These are phyloP conservation scores for Pogonus chalceus DNA, from an alignment of 1,140 invertebrate genomes.

Conservation along the genomic window DNA sequence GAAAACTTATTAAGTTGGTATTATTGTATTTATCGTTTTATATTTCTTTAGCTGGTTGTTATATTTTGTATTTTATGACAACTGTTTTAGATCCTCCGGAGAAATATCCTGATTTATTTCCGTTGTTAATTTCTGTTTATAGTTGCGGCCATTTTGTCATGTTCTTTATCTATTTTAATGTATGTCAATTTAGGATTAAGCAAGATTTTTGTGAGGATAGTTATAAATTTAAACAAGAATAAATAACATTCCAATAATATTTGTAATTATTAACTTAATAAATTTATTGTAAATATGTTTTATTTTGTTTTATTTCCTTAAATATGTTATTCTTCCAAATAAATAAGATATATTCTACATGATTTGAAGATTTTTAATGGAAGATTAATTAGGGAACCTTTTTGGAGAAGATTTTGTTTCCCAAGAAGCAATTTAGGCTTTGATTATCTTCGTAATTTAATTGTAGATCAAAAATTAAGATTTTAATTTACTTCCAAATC, in stretches of 20 bases:
- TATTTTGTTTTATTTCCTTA: too few species aligned
- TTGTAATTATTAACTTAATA: too few species aligned
- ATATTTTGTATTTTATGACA: slow-evolving; percentile 46
- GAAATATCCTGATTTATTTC: slow-evolving; percentile 73
- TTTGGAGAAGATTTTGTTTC: too few species aligned
- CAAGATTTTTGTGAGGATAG: slow-evolving; percentile 19
- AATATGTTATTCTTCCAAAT: too few species aligned
- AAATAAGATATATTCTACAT: too few species aligned
- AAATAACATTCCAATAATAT: neutral
- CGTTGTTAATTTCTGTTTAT: slow-evolving; percentile 72
- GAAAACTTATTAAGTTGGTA: slow-evolving; percentile 20
- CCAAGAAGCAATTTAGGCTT: too few species aligned
- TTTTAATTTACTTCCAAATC: too few species aligned
- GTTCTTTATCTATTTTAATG: slow-evolving; percentile 78
- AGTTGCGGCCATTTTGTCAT: slow-evolving; percentile 73
- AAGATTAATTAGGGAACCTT: too few species aligned
- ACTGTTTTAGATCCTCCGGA: slow-evolving; percentile 55
- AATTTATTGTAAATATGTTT: too few species aligned
- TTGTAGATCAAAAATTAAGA: too few species aligned
- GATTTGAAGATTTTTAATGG: too few species aligned
- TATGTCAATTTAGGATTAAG: slow-evolving; percentile 53
- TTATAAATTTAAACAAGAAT: slow-evolving; percentile 5
- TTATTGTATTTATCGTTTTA: slow-evolving; percentile 37
- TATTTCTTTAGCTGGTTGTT: slow-evolving; percentile 49
- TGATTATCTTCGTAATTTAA: too few species aligned